Conservation (phyloP, 2,888 invertebrate species). For the Deilephila elpenor region DNA sequence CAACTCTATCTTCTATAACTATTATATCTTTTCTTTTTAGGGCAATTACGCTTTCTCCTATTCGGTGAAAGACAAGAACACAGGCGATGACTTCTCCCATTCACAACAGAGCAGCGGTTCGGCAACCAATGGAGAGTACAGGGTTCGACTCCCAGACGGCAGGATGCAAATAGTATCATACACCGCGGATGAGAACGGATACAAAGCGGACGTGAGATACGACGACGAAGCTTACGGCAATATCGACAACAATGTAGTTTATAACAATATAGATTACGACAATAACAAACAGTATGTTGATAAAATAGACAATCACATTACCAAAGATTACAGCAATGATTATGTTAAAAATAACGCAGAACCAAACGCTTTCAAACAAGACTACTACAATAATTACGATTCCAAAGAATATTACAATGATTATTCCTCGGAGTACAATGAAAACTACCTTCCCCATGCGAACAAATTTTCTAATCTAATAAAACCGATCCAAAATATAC, state of each 20-base stretch:
- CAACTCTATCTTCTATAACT: not conserved
- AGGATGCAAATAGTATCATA: constrained; percentile 87
- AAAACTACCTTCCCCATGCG: constrained; percentile 59
- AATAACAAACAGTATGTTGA: not conserved
- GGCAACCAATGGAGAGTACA: constrained; percentile 87
- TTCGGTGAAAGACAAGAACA: constrained; percentile 85
- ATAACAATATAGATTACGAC: constrained; percentile 3
- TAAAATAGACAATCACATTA: constrained; percentile 5
- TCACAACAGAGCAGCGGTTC: constrained; percentile 86
- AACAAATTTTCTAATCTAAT: constrained; percentile 58
- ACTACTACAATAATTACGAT: constrained; percentile 57
- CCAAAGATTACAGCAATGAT: constrained; percentile 40
- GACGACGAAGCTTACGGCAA: constrained; percentile 66
- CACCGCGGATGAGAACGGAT: constrained; percentile 87
- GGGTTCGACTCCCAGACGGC: constrained; percentile 88
- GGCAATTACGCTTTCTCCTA: constrained; percentile 87
- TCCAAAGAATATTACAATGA: constrained; percentile 69
- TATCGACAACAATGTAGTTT: not conserved
- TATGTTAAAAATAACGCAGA: constrained; percentile 36
- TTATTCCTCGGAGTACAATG: constrained; percentile 63
- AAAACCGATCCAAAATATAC: constrained; percentile 28
- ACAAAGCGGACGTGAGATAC: constrained; percentile 87
- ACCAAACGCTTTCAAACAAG: constrained; percentile 33
- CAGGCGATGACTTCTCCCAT: constrained; percentile 89
- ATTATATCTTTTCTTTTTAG: constrained; percentile 50